Conservation (phyloP, 2,113 vertebrate species). For the Nyctibius bracteatus region DNA sequence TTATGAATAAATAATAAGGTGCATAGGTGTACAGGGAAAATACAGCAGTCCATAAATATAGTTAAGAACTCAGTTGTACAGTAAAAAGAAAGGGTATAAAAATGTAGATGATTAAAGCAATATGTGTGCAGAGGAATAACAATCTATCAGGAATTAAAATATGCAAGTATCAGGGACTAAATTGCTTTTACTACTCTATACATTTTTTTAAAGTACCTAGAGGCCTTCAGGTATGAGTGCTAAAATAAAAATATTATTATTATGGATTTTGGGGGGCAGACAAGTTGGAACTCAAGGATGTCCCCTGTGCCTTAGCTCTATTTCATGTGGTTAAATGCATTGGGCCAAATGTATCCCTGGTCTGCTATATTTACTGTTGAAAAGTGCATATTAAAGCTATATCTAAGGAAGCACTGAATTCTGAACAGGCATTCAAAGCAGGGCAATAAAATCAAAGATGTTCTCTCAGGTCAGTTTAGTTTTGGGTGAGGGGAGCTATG, state of each 20-base stretch:
- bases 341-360: conserved; percentile 48
- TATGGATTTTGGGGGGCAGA: conserved; percentile 35
- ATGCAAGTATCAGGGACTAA: conserved; percentile 31
- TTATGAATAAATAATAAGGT: conserved; percentile 46
- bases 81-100: conserved; percentile 47
- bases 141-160: conserved; percentile 42
- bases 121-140: conserved; percentile 50
- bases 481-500: conserved; percentile 1
- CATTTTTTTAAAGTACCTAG: conserved; percentile 52
- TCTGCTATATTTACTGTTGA: conserved; percentile 19
- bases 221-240: conserved; percentile 37
- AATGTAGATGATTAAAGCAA: conserved; percentile 57
- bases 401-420: conserved; percentile 32
- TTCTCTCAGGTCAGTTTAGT: conserved; percentile 55
- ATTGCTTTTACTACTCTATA: conserved; percentile 47
- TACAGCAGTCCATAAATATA: conserved; percentile 33
- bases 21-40: conserved; percentile 40
- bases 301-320: neutral
- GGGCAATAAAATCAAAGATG: conserved; percentile 8
- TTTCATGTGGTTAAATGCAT: neutral
- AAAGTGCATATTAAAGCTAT: conserved; percentile 4
- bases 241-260: conserved; percentile 63
- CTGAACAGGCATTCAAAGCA: neutral
- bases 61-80: conserved; percentile 8
- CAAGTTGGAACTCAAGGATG: conserved; percentile 5